Percentiles rank a stretch among this genome's conserved stretches.
Conservation (phyloP, 2,888 invertebrate genomes). For the Orthonevra nobilis region DNA sequence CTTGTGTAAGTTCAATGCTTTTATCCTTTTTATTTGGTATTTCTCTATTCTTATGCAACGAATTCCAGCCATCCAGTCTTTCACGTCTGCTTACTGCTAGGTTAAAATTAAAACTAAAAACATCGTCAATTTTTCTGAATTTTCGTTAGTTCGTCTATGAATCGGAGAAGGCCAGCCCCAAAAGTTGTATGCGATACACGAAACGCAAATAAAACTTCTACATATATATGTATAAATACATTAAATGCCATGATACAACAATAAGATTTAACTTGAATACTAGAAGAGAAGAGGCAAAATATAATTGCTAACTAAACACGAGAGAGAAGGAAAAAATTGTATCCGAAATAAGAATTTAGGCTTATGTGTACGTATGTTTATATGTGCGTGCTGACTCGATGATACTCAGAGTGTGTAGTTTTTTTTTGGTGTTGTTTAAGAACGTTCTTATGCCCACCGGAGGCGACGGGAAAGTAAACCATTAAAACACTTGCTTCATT, state of each 20-base stretch:
- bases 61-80: slow-evolving; percentile 80
- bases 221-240: slow-evolving; percentile 18
- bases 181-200: slow-evolving; percentile 53
- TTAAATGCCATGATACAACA: slow-evolving; percentile 48
- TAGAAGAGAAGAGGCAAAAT: slow-evolving; percentile 29
- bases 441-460: too few species aligned
- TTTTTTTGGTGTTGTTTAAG: too few species aligned
- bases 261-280: slow-evolving; percentile 34
- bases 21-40: slow-evolving; percentile 71
- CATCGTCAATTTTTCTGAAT: slow-evolving; percentile 48
- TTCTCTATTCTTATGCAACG: slow-evolving; percentile 63
- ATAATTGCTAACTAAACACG: slow-evolving; percentile 12
- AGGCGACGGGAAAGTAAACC: too few species aligned
- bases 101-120: slow-evolving; percentile 79
- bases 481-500: too few species aligned
- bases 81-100: slow-evolving; percentile 79
- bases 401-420: slow-evolving; percentile 10
- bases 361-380: slow-evolving; percentile 30
- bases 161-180: slow-evolving; percentile 54
- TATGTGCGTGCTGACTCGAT: slow-evolving; percentile 11
- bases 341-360: slow-evolving; percentile 49
- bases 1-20: slow-evolving; percentile 44
- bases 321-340: slow-evolving; percentile 5
- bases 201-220: slow-evolving; percentile 14
- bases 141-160: slow-evolving; percentile 51